phyloP scores from a whole-genome alignment of 2,797 vertebrate species.

The Podargus strigoides region DNA sequence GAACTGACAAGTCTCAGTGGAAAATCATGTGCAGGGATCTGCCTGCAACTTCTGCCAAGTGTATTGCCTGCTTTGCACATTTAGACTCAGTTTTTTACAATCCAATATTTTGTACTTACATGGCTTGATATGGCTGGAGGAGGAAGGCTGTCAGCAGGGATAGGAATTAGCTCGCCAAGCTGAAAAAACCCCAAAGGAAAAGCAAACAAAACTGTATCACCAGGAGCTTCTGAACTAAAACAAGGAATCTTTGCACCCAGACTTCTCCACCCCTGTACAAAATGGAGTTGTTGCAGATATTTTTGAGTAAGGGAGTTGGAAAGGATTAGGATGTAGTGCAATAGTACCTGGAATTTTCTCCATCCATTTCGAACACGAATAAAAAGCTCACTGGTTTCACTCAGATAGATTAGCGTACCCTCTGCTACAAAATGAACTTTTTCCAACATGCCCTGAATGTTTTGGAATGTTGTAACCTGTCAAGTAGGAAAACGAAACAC shows the following conservation, averaged over 20 bases:
- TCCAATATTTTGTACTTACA: constrained; percentile 60
- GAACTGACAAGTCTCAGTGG: not conserved
- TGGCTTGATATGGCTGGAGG: constrained; percentile 79
- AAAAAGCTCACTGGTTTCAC: constrained; percentile 82
- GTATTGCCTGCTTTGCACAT: not conserved
- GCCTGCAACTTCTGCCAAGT: not conserved
- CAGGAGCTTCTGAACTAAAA: not conserved
- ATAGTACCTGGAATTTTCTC: constrained; percentile 89
- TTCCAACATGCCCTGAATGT: constrained; percentile 83
- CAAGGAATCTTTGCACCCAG: not conserved
- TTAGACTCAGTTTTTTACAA: not conserved
- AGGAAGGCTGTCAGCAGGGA: constrained; percentile 75
- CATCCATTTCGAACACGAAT: constrained; percentile 89
- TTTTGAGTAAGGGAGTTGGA: not conserved
- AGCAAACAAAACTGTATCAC: not conserved
- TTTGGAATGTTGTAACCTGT: constrained; percentile 81
- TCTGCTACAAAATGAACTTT: constrained; percentile 78
- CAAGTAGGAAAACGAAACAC: not conserved
- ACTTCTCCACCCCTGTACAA: not conserved
- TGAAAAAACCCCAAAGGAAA: constrained; percentile 56
- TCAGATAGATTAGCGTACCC: constrained; percentile 83
- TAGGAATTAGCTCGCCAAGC: constrained; percentile 88
- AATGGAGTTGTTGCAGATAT: too few relatives aligned
- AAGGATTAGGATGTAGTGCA: not conserved
- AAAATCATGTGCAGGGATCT: not conserved